Conservation (phyloP, 2,113 vertebrate genomes). For the Colaptes auratus region DNA sequence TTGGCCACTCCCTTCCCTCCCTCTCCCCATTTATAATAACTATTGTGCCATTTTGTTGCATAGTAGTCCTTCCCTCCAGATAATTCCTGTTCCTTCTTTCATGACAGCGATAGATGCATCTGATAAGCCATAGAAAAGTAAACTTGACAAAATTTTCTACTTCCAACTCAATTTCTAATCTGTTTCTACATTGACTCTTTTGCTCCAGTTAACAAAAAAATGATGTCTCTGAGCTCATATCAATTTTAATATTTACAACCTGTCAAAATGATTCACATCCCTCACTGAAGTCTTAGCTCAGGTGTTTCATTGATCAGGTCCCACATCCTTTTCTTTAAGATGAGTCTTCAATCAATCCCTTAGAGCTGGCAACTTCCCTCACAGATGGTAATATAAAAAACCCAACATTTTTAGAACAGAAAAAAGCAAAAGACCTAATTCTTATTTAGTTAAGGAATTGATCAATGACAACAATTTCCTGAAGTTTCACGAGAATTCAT, state of each 20-base stretch:
- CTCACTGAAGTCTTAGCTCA: conserved; percentile 22
- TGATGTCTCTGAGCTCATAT: conserved; percentile 13
- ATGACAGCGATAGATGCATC: background rate
- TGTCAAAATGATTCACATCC: conserved; percentile 33
- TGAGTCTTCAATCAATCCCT: conserved; percentile 18
- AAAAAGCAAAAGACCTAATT: conserved; percentile 28
- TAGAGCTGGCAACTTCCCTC: background rate
- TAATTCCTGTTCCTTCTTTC: background rate
- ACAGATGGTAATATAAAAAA: background rate
- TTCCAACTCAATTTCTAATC: conserved; percentile 34
- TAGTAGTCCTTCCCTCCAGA: background rate
- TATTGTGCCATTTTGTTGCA: background rate
- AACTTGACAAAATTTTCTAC: conserved; percentile 15
- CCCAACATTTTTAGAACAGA: conserved; percentile 14
- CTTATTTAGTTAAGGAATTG: background rate
- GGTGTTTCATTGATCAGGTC: conserved; percentile 49
- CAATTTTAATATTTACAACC: conserved; percentile 62
- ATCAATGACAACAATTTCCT: background rate
- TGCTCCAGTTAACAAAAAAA: conserved; percentile 47
- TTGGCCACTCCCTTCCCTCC: fast-evolving
- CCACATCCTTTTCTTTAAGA: conserved; percentile 6
- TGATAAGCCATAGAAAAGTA: conserved; percentile 14
- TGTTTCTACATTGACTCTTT: conserved; percentile 39
- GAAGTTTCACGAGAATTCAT: background rate
- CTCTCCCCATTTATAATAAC: background rate